Percentiles rank a stretch among this genome's conserved stretches.
Evolutionary conservation across 2,113 vertebrate species (phyloP).

Genomic region (Glareola pratincola): DNA sequence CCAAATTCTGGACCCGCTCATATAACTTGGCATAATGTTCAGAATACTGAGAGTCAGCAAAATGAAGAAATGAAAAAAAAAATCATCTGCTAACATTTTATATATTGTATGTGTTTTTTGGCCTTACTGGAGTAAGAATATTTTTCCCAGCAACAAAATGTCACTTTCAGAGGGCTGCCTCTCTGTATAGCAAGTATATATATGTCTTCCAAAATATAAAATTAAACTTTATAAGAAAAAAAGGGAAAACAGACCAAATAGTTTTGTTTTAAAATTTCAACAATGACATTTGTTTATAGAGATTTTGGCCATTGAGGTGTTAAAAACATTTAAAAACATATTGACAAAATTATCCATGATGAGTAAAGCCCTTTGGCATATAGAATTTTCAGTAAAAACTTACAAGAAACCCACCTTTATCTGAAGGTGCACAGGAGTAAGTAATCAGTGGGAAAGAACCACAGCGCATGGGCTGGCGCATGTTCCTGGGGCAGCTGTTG

Average conservation of each 20-base stretch:
- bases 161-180: neutral
- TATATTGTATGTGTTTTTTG: neutral
- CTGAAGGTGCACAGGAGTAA: fast-evolving
- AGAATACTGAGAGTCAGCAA: neutral
- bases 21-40: neutral
- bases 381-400: neutral
- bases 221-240: neutral
- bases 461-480: fast-evolving
- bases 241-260: neutral
- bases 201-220: neutral
- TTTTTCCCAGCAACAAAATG: neutral
- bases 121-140: neutral
- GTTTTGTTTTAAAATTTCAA: neutral
- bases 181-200: neutral
- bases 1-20: neutral
- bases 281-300: neutral
- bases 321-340: neutral
- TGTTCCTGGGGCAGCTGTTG: neutral
- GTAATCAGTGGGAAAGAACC: neutral
- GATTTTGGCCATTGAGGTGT: neutral
- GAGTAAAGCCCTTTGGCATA: neutral
- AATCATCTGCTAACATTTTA: neutral
- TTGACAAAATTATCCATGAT: neutral
- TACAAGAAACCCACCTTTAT: neutral
- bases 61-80: neutral